Conservation (phyloP, 2,113 vertebrate species). For the Copsychus sechellarum region DNA sequence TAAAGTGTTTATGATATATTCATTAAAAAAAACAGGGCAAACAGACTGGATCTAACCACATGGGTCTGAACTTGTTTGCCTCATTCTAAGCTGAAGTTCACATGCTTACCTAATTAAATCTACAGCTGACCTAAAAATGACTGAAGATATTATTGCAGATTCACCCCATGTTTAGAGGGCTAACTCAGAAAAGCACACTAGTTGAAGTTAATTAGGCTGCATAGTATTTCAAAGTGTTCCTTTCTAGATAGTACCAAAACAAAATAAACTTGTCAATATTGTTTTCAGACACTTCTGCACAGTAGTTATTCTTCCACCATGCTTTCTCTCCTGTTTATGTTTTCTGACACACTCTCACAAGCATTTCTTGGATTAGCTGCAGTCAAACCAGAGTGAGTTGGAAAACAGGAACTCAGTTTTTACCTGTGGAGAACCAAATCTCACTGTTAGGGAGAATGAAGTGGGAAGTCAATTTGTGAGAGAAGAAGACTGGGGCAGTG, state of each 20-base stretch:
- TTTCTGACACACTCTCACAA: neutral
- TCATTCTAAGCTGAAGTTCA: neutral
- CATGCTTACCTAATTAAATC: neutral
- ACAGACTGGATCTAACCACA: neutral
- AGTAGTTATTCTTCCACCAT: neutral
- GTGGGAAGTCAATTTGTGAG: neutral
- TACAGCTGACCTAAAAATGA: neutral
- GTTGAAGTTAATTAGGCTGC: neutral
- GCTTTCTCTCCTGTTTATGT: neutral
- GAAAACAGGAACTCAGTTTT: accelerated
- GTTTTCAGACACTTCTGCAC: neutral
- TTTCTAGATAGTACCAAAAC: neutral
- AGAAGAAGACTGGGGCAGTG: neutral
- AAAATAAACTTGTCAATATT: neutral
- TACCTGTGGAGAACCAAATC: neutral
- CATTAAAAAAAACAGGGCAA: neutral
- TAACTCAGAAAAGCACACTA: neutral
- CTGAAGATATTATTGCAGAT: neutral
- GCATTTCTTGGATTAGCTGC: neutral
- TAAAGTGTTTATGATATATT: neutral
- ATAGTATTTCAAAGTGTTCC: neutral
- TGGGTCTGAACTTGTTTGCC: neutral
- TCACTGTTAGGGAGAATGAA: neutral
- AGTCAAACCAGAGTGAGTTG: neutral
- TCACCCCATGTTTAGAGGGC: neutral